Conservation (phyloP, 2,113 vertebrate species). For the Mesembrinibis cayennensis region DNA sequence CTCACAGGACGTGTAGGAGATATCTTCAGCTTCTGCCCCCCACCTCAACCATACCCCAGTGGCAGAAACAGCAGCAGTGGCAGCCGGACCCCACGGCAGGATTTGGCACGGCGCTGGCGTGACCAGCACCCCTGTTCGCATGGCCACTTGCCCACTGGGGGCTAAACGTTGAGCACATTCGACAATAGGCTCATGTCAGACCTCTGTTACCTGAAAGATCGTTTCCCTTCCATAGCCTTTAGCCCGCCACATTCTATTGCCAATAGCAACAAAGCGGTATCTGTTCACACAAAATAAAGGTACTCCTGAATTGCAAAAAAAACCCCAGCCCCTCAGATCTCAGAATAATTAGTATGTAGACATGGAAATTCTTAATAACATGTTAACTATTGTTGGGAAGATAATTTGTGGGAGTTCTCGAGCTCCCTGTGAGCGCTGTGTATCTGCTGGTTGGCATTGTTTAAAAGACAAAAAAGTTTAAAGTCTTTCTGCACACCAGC, state of each 20-base stretch:
- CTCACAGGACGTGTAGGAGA: background rate
- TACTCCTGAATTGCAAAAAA: constrained; percentile 3
- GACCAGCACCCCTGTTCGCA: background rate
- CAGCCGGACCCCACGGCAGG: background rate
- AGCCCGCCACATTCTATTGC: background rate
- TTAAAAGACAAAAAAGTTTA: constrained; percentile 58
- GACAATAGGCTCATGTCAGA: background rate
- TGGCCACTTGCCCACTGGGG: background rate
- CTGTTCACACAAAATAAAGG: constrained; percentile 9
- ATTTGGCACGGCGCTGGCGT: background rate
- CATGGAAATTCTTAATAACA: constrained; percentile 61
- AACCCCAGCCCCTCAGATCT: background rate
- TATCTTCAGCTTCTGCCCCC: background rate
- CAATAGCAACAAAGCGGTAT: background rate
- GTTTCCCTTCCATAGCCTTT: background rate
- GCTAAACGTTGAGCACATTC: background rate
- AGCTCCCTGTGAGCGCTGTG: background rate
- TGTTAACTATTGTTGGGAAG: constrained; percentile 47
- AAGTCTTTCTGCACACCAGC: constrained; percentile 30
- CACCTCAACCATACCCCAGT: background rate
- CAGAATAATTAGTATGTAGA: constrained; percentile 54
- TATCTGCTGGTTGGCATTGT: constrained; percentile 8
- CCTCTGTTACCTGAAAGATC: background rate
- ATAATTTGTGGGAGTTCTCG: constrained; percentile 7
- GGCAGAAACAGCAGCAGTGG: background rate